These are phyloP conservation scores for Prionace glauca DNA, from an alignment of 2,797 vertebrate genomes.

Conservation along the genomic window DNA sequence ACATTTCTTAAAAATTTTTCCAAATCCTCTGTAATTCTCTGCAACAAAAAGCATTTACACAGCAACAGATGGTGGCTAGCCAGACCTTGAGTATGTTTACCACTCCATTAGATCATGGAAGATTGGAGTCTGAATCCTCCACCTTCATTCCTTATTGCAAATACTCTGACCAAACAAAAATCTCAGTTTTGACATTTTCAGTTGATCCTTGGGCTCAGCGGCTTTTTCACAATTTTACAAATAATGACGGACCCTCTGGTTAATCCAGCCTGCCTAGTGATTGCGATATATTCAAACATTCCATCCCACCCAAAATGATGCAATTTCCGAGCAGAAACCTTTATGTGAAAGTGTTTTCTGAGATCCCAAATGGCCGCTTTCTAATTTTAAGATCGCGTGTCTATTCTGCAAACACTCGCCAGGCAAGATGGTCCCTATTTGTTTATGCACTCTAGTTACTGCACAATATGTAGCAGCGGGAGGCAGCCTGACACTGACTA, in stretches of 20 bases:
- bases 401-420: background rate
- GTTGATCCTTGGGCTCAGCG: background rate
- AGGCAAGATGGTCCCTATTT: background rate
- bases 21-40: background rate
- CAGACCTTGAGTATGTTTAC: background rate
- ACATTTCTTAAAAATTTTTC: background rate
- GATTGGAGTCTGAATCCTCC: background rate
- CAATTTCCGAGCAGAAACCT: background rate
- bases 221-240: background rate
- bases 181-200: background rate
- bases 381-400: background rate
- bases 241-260: background rate
- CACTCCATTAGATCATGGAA: background rate
- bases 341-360: background rate
- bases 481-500: no score
- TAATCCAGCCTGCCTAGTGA: background rate
- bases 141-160: background rate
- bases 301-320: background rate
- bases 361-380: background rate
- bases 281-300: background rate
- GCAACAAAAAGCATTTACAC: background rate
- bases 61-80: background rate
- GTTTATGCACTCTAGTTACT: no score
- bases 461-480: no score
- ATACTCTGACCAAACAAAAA: background rate